Percentiles rank a stretch among this genome's conserved stretches.
These are phyloP conservation scores for Caenorhabditis becei DNA, from an alignment of 2,888 invertebrate species.

Conservation along the genomic window DNA sequence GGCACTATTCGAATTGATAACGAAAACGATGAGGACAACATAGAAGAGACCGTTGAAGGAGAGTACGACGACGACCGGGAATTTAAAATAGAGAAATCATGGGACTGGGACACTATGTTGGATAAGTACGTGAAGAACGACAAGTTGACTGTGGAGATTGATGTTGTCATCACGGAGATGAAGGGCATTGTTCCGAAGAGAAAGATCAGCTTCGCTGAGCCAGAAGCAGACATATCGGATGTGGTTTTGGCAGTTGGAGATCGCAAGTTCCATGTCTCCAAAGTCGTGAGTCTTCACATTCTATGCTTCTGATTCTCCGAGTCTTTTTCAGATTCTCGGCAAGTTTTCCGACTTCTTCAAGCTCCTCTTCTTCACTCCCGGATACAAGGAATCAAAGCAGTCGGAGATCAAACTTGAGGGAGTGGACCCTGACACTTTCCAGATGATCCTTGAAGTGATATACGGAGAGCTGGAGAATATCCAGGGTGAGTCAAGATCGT, in stretches of 20 bases:
- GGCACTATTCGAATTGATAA: no score
- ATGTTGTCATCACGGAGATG: neutral
- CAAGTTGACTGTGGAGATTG: neutral
- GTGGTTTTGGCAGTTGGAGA: conserved; percentile 4
- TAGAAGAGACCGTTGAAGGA: no score
- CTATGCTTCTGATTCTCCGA: no score
- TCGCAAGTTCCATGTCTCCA: conserved; percentile 7
- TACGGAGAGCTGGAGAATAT: neutral
- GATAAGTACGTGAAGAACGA: neutral
- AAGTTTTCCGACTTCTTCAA: neutral
- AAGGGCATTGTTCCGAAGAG: neutral
- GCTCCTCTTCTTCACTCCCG: neutral
- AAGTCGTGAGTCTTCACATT: no score
- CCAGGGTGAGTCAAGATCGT: neutral
- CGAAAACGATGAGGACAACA: no score
- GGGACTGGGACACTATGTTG: no score
- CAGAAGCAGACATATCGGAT: conserved; percentile 4
- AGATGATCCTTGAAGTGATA: neutral
- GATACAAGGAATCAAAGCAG: neutral
- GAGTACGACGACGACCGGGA: no score
- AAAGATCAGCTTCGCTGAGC: neutral
- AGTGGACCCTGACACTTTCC: neutral
- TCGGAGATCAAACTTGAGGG: conserved; percentile 6
- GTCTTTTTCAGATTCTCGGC: no score
- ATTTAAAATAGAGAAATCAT: no score